phyloP scores from a whole-genome alignment of 2,888 invertebrate genomes.

The Teleogryllus oceanicus region DNA sequence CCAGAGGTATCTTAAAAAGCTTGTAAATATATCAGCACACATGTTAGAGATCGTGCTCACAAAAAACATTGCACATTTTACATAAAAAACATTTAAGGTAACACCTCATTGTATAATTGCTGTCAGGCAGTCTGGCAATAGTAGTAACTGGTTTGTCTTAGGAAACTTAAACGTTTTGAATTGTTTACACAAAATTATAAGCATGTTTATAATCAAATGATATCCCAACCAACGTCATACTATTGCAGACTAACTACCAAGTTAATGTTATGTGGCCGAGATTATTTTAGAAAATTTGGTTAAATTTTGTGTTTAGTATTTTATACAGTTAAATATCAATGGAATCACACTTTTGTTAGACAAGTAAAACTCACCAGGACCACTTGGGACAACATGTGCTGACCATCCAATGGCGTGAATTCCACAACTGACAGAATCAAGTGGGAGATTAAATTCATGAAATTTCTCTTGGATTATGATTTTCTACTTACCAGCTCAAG shows the following conservation, averaged over 20 bases:
- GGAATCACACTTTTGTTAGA: background rate
- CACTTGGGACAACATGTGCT: constrained; percentile 23
- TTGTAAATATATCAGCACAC: no score
- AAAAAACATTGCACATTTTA: no score
- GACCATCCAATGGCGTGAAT: constrained; percentile 25
- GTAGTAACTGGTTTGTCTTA: background rate
- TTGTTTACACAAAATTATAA: no score
- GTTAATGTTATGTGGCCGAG: background rate
- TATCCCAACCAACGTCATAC: background rate
- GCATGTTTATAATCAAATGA: no score
- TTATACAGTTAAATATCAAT: constrained; percentile 1
- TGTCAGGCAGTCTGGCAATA: background rate
- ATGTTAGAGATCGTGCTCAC: no score
- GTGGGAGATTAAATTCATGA: background rate
- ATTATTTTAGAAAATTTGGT: constrained; percentile 3
- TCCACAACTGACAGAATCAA: constrained; percentile 23
- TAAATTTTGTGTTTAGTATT: background rate
- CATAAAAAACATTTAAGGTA: no score
- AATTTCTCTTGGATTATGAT: background rate
- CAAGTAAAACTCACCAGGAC: constrained; percentile 24
- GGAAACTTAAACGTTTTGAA: no score
- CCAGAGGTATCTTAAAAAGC: no score
- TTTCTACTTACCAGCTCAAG: constrained; percentile 26
- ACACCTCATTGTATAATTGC: no score
- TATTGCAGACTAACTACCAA: background rate